These are phyloP conservation scores for Bombus huntii DNA, from an alignment of 1,140 invertebrate genomes.

Conservation along the genomic window DNA sequence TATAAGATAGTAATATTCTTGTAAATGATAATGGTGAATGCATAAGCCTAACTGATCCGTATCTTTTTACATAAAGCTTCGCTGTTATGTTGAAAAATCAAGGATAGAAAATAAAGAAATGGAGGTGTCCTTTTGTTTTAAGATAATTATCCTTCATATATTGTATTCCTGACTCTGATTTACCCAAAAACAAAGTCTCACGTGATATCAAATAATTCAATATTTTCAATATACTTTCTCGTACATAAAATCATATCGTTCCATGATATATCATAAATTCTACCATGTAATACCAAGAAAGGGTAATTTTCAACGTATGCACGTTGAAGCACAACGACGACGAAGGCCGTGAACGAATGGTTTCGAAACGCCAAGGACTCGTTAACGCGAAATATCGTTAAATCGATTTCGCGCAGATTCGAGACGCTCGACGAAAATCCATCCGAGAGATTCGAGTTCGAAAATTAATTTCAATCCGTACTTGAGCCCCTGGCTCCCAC, in stretches of 20 bases:
- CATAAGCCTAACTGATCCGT: too few species aligned
- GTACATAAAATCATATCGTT: background rate
- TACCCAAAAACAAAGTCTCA: too few species aligned
- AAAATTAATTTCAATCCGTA: constrained; percentile 59
- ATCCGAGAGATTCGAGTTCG: constrained; percentile 41
- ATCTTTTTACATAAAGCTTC: too few species aligned
- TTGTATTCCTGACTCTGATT: background rate
- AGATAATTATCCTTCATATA: background rate
- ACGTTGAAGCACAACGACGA: too few species aligned
- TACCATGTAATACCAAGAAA: background rate
- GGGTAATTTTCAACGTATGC: too few species aligned
- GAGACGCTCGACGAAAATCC: constrained; percentile 44
- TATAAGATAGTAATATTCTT: background rate
- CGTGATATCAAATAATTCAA: too few species aligned
- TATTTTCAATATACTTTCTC: too few species aligned
- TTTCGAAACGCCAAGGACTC: background rate
- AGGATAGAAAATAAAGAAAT: background rate
- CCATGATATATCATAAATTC: background rate
- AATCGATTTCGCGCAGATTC: constrained; percentile 15
- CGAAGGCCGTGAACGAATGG: background rate
- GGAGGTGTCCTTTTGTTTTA: too few species aligned
- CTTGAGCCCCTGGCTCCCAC: constrained; percentile 19
- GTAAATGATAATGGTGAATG: too few species aligned
- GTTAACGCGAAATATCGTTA: background rate
- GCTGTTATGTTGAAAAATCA: too few species aligned